phyloP scores from a whole-genome alignment of 2,113 vertebrate species.

The Gnathonemus longibarbis region DNA sequence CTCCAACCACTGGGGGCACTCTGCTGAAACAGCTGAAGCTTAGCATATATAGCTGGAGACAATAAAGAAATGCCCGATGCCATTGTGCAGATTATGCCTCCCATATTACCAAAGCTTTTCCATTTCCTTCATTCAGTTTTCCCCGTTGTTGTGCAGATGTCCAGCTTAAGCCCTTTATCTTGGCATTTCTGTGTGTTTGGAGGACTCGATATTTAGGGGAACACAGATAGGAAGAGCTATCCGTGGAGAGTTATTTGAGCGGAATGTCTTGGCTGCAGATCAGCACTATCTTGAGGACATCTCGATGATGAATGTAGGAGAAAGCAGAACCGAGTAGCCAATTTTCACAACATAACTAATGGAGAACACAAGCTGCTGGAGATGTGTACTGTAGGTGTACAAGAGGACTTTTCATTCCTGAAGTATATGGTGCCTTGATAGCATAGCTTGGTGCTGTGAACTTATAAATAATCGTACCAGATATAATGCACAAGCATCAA shows the following conservation, averaged over 20 bases:
- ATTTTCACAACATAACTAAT: constrained; percentile 21
- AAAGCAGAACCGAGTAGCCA: constrained; percentile 4
- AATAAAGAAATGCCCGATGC: background rate
- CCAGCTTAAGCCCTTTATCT: background rate
- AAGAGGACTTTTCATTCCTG: background rate
- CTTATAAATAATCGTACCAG: background rate
- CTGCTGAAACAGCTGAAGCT: background rate
- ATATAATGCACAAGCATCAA: background rate
- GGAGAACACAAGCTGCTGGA: constrained; percentile 1
- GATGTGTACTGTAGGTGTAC: background rate
- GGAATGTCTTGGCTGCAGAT: constrained; percentile 15
- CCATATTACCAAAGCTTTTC: background rate
- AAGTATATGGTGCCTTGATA: background rate
- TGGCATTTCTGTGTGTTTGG: background rate
- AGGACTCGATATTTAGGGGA: constrained; percentile 1
- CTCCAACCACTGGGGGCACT: background rate
- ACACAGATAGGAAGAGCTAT: constrained; percentile 8
- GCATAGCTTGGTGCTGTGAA: too few relatives aligned
- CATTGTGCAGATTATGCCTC: background rate
- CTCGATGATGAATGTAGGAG: constrained; percentile 17
- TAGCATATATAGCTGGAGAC: background rate
- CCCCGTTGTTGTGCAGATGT: background rate
- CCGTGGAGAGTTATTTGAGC: constrained; percentile 10
- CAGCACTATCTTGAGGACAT: constrained; percentile 20
- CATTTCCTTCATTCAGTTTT: background rate